Evolutionary conservation across 2,888 invertebrate genomes (phyloP).

Genomic region (Stenchaetothrips biformis): DNA sequence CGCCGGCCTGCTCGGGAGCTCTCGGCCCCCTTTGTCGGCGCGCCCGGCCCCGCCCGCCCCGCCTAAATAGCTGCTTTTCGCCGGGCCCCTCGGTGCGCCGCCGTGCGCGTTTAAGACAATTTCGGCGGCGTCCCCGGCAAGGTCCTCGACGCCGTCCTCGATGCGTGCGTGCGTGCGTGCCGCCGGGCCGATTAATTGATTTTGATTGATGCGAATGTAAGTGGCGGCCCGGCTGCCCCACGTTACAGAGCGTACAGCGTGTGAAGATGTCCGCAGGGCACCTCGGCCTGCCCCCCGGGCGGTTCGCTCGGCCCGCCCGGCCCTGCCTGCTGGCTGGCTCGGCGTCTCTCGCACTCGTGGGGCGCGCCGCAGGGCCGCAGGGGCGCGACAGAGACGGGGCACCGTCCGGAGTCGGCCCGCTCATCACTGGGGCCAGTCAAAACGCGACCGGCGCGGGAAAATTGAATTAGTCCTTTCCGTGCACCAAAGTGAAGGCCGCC

Average conservation of each 20-base stretch:
- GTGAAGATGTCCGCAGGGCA: conserved; percentile 17
- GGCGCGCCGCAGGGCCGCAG: too few species aligned
- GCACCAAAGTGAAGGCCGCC: too few species aligned
- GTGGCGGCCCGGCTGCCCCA: not conserved
- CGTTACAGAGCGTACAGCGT: not conserved
- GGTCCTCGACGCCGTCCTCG: too few species aligned
- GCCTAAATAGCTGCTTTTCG: conserved; percentile 12
- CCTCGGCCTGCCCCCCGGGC: not conserved
- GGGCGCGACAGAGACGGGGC: too few species aligned
- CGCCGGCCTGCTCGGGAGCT: not conserved
- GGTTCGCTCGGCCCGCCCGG: not conserved
- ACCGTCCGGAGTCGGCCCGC: too few species aligned
- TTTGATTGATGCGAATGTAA: conserved; percentile 20
- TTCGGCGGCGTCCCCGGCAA: not conserved
- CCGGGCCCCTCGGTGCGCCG: not conserved
- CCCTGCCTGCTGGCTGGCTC: not conserved
- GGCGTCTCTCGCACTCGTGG: too few species aligned
- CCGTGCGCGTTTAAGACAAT: conserved; percentile 11
- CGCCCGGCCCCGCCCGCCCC: not conserved
- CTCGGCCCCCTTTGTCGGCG: not conserved
- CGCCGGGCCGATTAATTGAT: conserved; percentile 7
- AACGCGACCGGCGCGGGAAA: too few species aligned
- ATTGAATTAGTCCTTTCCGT: too few species aligned
- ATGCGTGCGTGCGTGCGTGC: not conserved
- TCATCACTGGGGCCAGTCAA: too few species aligned